Percentiles rank a stretch among this genome's conserved stretches.
Conservation (phyloP, 2,113 vertebrate species). For the Halichoeres trimaculatus region DNA sequence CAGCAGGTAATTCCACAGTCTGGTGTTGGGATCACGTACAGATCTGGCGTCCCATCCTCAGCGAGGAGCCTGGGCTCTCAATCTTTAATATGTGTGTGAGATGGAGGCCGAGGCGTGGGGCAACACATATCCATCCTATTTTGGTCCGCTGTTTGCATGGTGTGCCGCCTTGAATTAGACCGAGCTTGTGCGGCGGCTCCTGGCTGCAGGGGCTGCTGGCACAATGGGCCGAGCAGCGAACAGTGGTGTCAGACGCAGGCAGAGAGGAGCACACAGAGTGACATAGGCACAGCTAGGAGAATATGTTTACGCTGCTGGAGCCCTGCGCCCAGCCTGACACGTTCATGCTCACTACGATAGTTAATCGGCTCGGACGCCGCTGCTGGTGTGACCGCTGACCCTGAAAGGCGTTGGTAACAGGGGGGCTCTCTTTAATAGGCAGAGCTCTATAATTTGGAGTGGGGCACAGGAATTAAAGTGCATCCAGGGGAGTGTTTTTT, state of each 20-base stretch:
- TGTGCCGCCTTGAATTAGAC: slow-evolving; percentile 74
- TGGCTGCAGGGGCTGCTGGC: slow-evolving; percentile 73
- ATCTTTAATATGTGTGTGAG: slow-evolving; percentile 61
- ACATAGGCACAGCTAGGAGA: slow-evolving; percentile 71
- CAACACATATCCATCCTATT: slow-evolving; percentile 61
- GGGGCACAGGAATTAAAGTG: slow-evolving; percentile 37
- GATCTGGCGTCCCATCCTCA: neutral
- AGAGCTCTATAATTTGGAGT: slow-evolving; percentile 42
- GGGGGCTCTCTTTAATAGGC: slow-evolving; percentile 48
- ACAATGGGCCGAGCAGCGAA: slow-evolving; percentile 58
- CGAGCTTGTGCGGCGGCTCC: slow-evolving; percentile 56
- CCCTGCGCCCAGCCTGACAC: slow-evolving; percentile 37
- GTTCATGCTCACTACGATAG: slow-evolving; percentile 50
- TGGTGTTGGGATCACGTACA: slow-evolving; percentile 48
- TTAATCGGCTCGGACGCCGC: slow-evolving; percentile 65
- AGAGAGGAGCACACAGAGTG: slow-evolving; percentile 66
- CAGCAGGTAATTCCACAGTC: slow-evolving; percentile 57
- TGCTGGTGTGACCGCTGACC: slow-evolving; percentile 69
- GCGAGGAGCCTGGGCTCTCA: slow-evolving; percentile 35
- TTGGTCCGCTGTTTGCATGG: slow-evolving; percentile 70
- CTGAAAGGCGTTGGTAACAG: slow-evolving; percentile 49
- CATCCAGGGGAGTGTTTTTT: slow-evolving; percentile 46
- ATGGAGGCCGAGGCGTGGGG: slow-evolving; percentile 28
- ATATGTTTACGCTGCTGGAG: slow-evolving; percentile 71
- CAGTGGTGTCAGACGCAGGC: slow-evolving; percentile 61